A percentile compares a stretch with the other conserved stretches of the same genome.
Conservation (phyloP, 2,113 vertebrate genomes). For the Oncorhynchus keta region DNA sequence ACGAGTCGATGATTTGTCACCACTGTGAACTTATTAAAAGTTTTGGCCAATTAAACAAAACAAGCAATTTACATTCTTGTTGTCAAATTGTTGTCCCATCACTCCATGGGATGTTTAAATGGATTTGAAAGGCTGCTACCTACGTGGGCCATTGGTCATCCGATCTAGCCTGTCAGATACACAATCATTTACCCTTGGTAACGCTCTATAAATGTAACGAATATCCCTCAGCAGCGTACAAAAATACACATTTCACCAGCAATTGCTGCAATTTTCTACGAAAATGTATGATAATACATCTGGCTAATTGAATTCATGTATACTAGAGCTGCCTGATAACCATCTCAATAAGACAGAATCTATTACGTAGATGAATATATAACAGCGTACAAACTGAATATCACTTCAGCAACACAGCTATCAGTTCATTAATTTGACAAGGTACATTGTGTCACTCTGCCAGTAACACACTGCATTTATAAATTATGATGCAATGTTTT, state of each 20-base stretch:
- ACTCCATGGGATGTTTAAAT: constrained; percentile 25
- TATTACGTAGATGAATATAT: constrained; percentile 23
- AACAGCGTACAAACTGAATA: constrained; percentile 6
- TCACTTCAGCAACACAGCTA: constrained; percentile 53
- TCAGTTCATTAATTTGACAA: constrained; percentile 75
- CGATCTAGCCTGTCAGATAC: constrained; percentile 43
- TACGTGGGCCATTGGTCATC: constrained; percentile 30
- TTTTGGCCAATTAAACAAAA: constrained; percentile 63
- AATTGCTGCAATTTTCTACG: constrained; percentile 9
- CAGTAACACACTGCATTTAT: constrained; percentile 62
- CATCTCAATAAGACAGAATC: constrained; percentile 44
- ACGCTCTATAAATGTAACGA: neutral
- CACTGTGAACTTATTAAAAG: constrained; percentile 72
- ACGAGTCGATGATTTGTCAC: constrained; percentile 59
- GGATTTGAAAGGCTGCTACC: constrained; percentile 51
- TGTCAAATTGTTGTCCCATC: constrained; percentile 48
- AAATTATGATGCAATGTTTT: constrained; percentile 59
- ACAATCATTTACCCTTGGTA: neutral
- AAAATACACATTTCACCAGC: neutral
- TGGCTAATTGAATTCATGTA: constrained; percentile 47
- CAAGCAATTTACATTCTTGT: constrained; percentile 47
- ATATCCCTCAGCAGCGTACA: neutral
- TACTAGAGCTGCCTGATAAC: constrained; percentile 40
- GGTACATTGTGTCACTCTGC: constrained; percentile 66
- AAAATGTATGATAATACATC: constrained; percentile 30